These are phyloP conservation scores for Noctua fimbriata DNA, from an alignment of 2,888 invertebrate genomes.

Conservation along the genomic window DNA sequence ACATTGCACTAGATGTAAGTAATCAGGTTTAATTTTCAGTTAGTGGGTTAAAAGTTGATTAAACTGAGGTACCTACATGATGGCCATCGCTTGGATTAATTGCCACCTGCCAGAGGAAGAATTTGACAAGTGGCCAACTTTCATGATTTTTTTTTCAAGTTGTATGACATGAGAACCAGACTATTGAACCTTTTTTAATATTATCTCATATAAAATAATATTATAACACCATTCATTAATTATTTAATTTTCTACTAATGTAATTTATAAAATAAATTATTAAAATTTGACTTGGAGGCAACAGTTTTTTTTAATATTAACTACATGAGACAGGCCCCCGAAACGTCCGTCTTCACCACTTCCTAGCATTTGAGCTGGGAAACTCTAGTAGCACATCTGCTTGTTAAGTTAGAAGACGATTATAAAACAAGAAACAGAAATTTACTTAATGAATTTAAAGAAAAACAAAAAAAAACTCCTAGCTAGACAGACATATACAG, in stretches of 20 bases:
- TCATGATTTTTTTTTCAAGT: neutral
- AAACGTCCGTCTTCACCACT: neutral
- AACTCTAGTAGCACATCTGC: neutral
- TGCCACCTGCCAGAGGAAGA: constrained; percentile 8
- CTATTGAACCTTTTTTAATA: neutral
- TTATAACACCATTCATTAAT: neutral
- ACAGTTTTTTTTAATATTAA: neutral
- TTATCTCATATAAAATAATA: neutral
- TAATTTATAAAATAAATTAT: neutral
- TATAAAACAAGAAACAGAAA: neutral
- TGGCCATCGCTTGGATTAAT: constrained; percentile 18
- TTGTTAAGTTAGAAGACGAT: neutral
- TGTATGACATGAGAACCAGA: neutral
- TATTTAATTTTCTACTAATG: too few species aligned
- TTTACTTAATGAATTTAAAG: neutral
- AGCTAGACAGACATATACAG: neutral
- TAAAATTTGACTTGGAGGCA: neutral
- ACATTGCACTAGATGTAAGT: neutral
- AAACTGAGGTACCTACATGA: neutral
- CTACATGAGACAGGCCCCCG: neutral
- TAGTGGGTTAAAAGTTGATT: constrained; percentile 26
- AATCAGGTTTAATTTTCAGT: constrained; percentile 3
- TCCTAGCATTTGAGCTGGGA: neutral
- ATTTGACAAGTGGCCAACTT: constrained; percentile 24
- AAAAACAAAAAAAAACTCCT: neutral